Percentiles rank a stretch among this genome's conserved stretches.
Conservation (phyloP, 2,797 vertebrate species). For the Hirundo rustica region DNA sequence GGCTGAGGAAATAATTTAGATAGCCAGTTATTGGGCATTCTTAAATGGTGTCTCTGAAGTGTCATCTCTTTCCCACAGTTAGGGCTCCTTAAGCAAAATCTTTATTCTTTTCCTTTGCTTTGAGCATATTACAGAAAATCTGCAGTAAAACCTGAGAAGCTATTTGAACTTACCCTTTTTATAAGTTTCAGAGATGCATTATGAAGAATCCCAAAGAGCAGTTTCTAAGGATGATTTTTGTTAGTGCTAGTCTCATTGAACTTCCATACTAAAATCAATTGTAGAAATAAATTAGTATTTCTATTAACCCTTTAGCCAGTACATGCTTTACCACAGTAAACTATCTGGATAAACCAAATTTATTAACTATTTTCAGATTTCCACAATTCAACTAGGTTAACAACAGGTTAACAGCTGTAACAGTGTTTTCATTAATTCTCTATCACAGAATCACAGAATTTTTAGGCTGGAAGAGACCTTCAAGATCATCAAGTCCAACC, state of each 20-base stretch:
- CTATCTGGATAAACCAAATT: background rate
- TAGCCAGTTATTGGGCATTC: background rate
- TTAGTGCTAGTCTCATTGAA: background rate
- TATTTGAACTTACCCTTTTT: background rate
- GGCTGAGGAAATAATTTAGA: background rate
- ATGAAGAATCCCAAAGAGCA: background rate
- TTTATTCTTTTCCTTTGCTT: background rate
- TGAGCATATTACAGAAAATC: background rate
- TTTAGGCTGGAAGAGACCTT: too few species aligned
- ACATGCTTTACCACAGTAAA: background rate
- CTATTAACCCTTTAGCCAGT: background rate
- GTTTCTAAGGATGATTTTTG: background rate
- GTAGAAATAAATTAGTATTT: background rate
- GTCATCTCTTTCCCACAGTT: background rate
- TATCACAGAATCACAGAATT: background rate
- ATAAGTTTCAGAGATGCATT: background rate
- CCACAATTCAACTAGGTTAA: background rate
- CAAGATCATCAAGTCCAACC: too few species aligned
- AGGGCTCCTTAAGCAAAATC: background rate
- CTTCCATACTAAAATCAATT: background rate
- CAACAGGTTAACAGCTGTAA: background rate
- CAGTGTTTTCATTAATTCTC: background rate
- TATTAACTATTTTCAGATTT: background rate
- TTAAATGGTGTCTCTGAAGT: background rate
- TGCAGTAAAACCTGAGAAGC: background rate